A percentile compares a stretch with the other conserved stretches of the same genome.
Evolutionary conservation across 2,113 vertebrate genomes (phyloP).

Genomic region (Bos javanicus): DNA sequence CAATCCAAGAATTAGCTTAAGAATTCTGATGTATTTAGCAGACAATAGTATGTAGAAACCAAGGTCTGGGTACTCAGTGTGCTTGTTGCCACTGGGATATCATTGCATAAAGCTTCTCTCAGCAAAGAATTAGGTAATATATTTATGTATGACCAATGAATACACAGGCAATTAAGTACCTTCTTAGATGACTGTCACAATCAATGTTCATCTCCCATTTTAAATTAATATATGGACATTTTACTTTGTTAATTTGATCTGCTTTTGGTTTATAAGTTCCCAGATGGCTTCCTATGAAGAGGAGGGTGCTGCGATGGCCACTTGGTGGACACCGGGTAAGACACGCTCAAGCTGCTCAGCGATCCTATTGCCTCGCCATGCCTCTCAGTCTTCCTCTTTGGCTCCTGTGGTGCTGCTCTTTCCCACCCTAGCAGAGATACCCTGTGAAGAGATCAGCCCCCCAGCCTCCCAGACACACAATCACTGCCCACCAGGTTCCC

Average conservation of each 20-base stretch:
- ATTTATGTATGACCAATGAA: not conserved
- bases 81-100: not conserved
- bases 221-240: not conserved
- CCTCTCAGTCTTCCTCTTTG: not conserved
- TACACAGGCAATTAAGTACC: not conserved
- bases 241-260: not conserved
- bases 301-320: not conserved
- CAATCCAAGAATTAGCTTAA: not conserved
- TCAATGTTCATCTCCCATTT: not conserved
- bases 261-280: not conserved
- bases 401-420: not conserved
- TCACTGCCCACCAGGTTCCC: not conserved
- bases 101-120: not conserved
- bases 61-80: not conserved
- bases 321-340: not conserved
- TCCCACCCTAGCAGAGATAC: not conserved
- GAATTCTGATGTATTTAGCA: not conserved
- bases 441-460: not conserved
- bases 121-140: not conserved
- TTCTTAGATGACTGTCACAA: not conserved
- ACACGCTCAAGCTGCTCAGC: rapidly evolving
- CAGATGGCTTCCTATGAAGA: not conserved
- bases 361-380: not conserved
- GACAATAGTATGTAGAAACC: not conserved
- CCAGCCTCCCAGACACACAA: not conserved